A percentile compares a stretch with the other conserved stretches of the same genome.
Conservation (phyloP, 2,888 invertebrate genomes). For the Zootermopsis nevadensis region DNA sequence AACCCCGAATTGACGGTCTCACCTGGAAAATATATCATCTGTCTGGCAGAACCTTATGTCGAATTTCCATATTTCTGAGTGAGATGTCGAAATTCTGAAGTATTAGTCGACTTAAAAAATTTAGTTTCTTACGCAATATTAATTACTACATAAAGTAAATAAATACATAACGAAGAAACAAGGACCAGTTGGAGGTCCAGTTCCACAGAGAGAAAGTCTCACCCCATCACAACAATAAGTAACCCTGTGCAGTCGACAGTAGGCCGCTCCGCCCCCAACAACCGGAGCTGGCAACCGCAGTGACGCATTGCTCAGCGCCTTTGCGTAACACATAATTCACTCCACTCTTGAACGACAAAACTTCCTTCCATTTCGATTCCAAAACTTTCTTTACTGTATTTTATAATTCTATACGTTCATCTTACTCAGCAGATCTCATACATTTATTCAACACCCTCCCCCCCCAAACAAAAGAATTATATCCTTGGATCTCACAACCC, state of each 20-base stretch:
- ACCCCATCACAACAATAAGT: no score
- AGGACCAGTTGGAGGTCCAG: no score
- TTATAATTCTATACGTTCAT: background rate
- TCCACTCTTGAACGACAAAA: background rate
- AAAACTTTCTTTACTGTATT: background rate
- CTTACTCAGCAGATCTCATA: background rate
- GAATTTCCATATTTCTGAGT: background rate
- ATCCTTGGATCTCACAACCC: background rate
- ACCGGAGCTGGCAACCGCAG: conserved; percentile 2
- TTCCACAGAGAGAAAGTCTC: no score
- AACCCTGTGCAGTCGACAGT: background rate
- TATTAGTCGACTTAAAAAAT: no score
- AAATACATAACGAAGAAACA: no score
- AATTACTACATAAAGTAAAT: no score
- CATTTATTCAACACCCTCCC: background rate
- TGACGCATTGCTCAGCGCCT: background rate
- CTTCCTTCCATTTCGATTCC: background rate
- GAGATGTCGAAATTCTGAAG: no score
- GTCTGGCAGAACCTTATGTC: no score
- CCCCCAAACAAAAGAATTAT: background rate
- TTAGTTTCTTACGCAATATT: no score
- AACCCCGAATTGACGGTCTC: background rate
- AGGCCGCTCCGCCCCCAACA: conserved; percentile 3
- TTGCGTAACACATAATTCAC: conserved; percentile 22
- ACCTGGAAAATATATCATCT: no score